Evolutionary conservation across 2,888 invertebrate genomes (phyloP).

Genomic region (Sussaba pulchella): DNA sequence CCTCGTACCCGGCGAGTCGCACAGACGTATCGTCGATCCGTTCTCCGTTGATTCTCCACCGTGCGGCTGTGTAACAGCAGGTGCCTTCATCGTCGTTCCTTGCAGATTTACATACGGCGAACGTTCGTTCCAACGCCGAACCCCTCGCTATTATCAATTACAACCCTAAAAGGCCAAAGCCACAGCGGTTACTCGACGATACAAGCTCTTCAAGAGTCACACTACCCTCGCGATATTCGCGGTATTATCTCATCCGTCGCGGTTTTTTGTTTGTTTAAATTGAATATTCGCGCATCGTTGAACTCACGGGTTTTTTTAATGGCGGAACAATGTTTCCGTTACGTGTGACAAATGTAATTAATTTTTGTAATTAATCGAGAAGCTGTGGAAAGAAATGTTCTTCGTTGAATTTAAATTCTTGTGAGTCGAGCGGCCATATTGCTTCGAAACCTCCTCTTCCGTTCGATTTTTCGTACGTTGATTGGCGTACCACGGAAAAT

Average conservation of each 20-base stretch:
- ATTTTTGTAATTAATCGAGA: too few relatives aligned
- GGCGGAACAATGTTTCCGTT: too few relatives aligned
- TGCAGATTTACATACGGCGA: conserved; percentile 50
- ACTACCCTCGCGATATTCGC: not conserved
- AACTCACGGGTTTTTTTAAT: too few relatives aligned
- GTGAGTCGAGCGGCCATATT: too few relatives aligned
- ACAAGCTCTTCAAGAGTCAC: not conserved
- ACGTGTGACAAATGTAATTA: too few relatives aligned
- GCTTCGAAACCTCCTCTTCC: too few relatives aligned
- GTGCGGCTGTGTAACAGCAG: conserved; percentile 33
- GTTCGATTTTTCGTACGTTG: too few relatives aligned
- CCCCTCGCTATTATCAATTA: conserved; percentile 44
- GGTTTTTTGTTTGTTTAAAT: not conserved
- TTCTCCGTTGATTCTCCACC: conserved; percentile 34
- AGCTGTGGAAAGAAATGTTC: too few relatives aligned
- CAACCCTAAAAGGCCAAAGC: conserved; percentile 7
- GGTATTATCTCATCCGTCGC: not conserved
- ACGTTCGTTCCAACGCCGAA: conserved; percentile 34
- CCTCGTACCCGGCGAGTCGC: conserved; percentile 29
- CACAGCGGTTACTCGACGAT: not conserved
- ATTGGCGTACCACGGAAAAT: too few relatives aligned
- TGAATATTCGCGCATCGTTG: too few relatives aligned
- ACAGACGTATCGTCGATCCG: conserved; percentile 21
- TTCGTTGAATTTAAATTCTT: too few relatives aligned
- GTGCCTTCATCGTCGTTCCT: conserved; percentile 44